Base-by-base conservation (phyloP, 2,888 invertebrate genomes). In the Xanthorhoe designata region DNA sequence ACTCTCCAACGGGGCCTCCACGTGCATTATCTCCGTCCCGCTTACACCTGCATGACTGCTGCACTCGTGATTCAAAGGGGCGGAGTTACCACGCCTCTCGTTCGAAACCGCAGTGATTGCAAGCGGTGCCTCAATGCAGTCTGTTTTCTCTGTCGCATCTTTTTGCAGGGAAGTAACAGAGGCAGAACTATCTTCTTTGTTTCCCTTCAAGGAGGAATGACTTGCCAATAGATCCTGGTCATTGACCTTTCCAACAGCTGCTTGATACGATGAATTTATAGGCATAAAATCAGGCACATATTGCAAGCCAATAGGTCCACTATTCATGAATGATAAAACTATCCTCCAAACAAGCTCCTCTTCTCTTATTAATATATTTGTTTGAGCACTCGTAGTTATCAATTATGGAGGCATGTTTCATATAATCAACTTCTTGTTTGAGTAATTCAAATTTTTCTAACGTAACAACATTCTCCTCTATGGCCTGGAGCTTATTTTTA, bases 261-360 rank as follows among this genome's bases (percentile, higher is more conserved):
- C 29, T 47, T 49, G 57, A 24, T 60, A 32, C 15, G 50, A 24
- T 38, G 50, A 10, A 29, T 65, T 66, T 35, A 56, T 59, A 47
- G 63, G n/a, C n/a, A n/a, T n/a, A n/a, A n/a, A n/a, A n/a, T n/a
- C n/a, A n/a, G n/a, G 65, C 45, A 61, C 50, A 61, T 69, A 69
- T 45, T 55, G 64, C n/a, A 52, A 60, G 15, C 52, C 62, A 29
- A 56, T 62, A 45, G 51, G 68, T 2, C 68, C 64, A 50, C 70
- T 65, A 45, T 67, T 57, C 29, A 56, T 9, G 38, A n/a, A n/a
- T n/a, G n/a, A n/a, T 42, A 52, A 67, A 63, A 50, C 67, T 67
- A 24, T 51, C 62, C 17, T 57, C 63, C 38, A 70, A 9, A 18
- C 68, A 67, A 15, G 70, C 70, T 8, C 68, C 70, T 60, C 68